Evolutionary conservation across 1,140 invertebrate species (phyloP).

Genomic region (Drepana arcuata): DNA sequence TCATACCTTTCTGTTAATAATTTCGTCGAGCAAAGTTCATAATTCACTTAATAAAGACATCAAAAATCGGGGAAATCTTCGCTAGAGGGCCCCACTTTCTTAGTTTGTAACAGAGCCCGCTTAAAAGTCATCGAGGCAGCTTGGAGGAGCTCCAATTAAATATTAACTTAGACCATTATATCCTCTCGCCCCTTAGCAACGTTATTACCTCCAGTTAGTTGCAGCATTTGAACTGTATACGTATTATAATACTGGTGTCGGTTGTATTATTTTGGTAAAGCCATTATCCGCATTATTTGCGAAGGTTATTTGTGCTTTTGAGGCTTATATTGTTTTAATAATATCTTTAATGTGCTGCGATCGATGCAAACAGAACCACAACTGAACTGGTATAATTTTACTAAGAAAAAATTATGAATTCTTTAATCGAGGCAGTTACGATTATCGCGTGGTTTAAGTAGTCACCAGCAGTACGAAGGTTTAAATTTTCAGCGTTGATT

Average conservation of each 20-base stretch:
- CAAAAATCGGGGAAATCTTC: slow-evolving; percentile 15
- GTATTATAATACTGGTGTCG: too few species aligned
- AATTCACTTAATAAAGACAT: slow-evolving; percentile 21
- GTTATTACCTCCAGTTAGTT: slow-evolving; percentile 3
- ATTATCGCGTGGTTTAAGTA: too few species aligned
- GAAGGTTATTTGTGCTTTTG: too few species aligned
- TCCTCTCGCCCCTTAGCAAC: slow-evolving; percentile 5
- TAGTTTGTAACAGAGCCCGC: slow-evolving; percentile 12
- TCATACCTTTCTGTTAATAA: slow-evolving; percentile 13
- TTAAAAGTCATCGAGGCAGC: slow-evolving; percentile 17
- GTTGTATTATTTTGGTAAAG: not conserved
- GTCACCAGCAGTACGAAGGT: too few species aligned
- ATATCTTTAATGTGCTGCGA: not conserved
- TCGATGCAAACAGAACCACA: not conserved
- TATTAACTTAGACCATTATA: slow-evolving; percentile 17
- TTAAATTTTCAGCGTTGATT: too few species aligned
- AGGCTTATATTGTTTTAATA: too few species aligned
- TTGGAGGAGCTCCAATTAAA: slow-evolving; percentile 24
- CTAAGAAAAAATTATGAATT: too few species aligned
- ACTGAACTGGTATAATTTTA: too few species aligned
- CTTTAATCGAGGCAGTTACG: too few species aligned
- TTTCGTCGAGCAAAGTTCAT: slow-evolving; percentile 13
- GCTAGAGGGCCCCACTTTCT: slow-evolving; percentile 7
- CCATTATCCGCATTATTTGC: not conserved
- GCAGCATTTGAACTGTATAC: not conserved